Conservation (phyloP, 2,888 invertebrate genomes). For the Apoda limacodes region DNA sequence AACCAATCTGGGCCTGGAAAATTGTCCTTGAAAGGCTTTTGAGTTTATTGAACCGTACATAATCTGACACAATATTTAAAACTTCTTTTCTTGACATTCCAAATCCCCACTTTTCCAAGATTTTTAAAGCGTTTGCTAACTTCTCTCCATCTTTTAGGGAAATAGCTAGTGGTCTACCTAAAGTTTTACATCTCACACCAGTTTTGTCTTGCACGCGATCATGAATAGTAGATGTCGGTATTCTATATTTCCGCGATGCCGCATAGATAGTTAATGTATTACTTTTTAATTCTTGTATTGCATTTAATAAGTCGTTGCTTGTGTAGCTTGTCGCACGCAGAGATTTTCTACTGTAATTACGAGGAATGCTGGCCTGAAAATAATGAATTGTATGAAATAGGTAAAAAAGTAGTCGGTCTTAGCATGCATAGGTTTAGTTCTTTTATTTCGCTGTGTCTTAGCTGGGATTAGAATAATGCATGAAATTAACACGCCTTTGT, state of each 20-base stretch:
- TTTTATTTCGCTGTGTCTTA: no score
- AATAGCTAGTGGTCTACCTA: constrained; percentile 21
- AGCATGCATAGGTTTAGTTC: no score
- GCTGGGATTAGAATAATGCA: no score
- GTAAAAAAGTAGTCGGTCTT: no score
- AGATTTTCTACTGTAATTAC: no score
- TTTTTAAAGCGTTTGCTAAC: constrained; percentile 18
- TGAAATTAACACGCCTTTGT: no score
- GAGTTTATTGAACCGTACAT: constrained; percentile 21
- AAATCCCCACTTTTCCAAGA: constrained; percentile 26
- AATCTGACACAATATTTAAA: constrained; percentile 19
- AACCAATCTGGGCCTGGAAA: constrained; percentile 20
- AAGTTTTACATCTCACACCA: constrained; percentile 12
- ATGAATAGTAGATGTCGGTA: constrained; percentile 17
- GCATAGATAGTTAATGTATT: constrained; percentile 10
- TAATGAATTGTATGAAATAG: no score
- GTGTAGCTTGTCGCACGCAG: no score
- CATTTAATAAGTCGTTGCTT: constrained; percentile 6
- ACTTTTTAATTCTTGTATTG: constrained; percentile 15
- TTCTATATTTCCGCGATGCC: constrained; percentile 16
- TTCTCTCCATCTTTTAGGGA: constrained; percentile 19
- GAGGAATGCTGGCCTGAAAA: no score
- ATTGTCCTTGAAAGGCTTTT: constrained; percentile 14
- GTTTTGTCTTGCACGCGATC: no score
- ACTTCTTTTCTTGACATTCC: constrained; percentile 25